A percentile compares a stretch with the other conserved stretches of the same genome.
phyloP scores from a whole-genome alignment of 2,888 invertebrate species.

The Sinopyrophorus schimmeli region DNA sequence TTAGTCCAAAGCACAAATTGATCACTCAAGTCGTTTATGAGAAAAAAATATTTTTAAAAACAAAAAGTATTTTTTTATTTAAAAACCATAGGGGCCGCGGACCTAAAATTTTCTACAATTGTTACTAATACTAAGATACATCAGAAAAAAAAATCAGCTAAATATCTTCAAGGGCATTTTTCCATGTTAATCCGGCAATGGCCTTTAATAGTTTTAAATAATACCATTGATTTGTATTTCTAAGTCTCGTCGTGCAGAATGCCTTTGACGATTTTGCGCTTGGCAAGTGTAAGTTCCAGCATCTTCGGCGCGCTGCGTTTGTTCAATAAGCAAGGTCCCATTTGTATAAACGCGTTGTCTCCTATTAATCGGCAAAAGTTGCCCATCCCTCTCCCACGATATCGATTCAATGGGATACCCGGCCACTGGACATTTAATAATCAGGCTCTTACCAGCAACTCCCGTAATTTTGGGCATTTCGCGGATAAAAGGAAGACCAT shows the following conservation, averaged over 20 bases:
- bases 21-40: too few relatives aligned
- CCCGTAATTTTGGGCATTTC: slow-evolving; percentile 89
- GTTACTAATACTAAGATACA: too few relatives aligned
- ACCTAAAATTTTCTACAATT: too few relatives aligned
- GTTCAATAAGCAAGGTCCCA: slow-evolving; percentile 84
- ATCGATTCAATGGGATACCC: slow-evolving; percentile 87
- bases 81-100: too few relatives aligned
- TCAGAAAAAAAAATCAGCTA: too few relatives aligned
- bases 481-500: slow-evolving; percentile 82
- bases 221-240: slow-evolving; percentile 76
- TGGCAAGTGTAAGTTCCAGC: slow-evolving; percentile 90
- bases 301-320: slow-evolving; percentile 82
- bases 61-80: too few relatives aligned
- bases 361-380: slow-evolving; percentile 82
- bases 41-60: too few relatives aligned
- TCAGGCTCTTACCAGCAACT: slow-evolving; percentile 79
- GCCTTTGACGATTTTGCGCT: slow-evolving; percentile 81
- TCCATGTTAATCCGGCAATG: too few relatives aligned
- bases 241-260: slow-evolving; percentile 74
- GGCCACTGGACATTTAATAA: slow-evolving; percentile 87
- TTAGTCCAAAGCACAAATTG: too few relatives aligned
- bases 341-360: slow-evolving; percentile 85
- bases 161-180: too few relatives aligned
- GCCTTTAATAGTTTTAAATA: too few relatives aligned
- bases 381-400: slow-evolving; percentile 89